phyloP scores from a whole-genome alignment of 2,113 vertebrate species.

The Terrapene triunguis region DNA sequence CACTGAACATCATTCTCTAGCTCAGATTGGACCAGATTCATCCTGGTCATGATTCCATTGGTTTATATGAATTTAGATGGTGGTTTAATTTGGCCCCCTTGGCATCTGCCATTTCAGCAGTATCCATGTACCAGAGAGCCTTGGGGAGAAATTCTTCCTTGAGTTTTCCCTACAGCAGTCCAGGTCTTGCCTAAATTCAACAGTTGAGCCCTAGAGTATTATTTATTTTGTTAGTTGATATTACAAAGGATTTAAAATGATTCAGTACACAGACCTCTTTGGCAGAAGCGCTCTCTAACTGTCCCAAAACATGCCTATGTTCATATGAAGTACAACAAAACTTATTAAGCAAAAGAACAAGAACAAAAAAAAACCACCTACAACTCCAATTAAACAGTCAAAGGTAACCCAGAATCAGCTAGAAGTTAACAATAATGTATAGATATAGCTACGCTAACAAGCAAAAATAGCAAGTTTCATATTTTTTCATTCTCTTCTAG shows the following conservation, averaged over 20 bases:
- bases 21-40: not conserved
- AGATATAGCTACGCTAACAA: not conserved
- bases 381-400: not conserved
- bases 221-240: not conserved
- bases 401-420: not conserved
- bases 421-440: not conserved
- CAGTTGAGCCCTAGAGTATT: not conserved
- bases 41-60: rapidly evolving
- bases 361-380: not conserved
- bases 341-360: not conserved
- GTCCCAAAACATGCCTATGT: not conserved
- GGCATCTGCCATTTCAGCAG: not conserved
- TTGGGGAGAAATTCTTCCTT: not conserved
- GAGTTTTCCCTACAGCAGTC: not conserved
- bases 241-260: too few relatives aligned
- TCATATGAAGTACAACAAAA: not conserved
- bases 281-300: not conserved
- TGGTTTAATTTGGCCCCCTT: not conserved
- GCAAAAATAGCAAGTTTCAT: not conserved
- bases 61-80: not conserved
- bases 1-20: not conserved
- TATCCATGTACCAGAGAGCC: not conserved
- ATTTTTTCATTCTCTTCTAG: not conserved
- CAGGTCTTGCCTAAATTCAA: not conserved
- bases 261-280: not conserved